Base-by-base conservation (phyloP, 2,797 vertebrate species). In the Coregonus sp. region DNA sequence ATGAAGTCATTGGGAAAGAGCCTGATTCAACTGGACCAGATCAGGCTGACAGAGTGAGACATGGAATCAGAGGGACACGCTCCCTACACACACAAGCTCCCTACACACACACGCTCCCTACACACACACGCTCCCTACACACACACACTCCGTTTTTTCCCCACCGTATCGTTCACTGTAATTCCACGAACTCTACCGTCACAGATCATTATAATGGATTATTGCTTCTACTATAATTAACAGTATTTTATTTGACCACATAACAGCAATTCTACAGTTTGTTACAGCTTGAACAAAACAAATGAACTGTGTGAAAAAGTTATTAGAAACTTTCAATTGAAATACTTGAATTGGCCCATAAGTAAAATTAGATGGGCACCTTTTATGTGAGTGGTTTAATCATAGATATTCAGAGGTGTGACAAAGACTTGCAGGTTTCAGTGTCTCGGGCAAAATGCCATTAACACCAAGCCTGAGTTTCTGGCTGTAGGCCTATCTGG, bases 1-100 rank as follows among this genome's bases (percentile, higher is more conserved):
- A 83, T 95, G 94, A 94, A 91, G 92, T 95, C 94, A 95, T 89
- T 78, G 88, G 91, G 92, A 93, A 93, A 92, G 89, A 86, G 90
- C 85, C 87, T 77, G 87, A 78, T 90, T 84, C 82, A 90, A 87
- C 84, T 81, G 82, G 87, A 89, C 90, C 86, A 89, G 75, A 83
- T 86, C 65, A 66, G 71, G 47, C 78, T 68, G 71, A 76, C 77
- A 69, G 75, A 80, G 59, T 18, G 63, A 16, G 47, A 16, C 35
- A 73, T 40, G 37, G 59, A 52, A 40, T 31, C 31, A 61, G 84
- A 80, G 75, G 74, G 72, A 75, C 82, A 76, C 18, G 82, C 51
- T 78, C 70, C 35, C 59, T 59, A 65, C n/a, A 74, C 29, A 63
- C 47, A 51, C 74, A 69, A 25, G 25, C 25, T 52, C 35, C 72